A percentile compares a stretch with the other conserved stretches of the same genome.
These are phyloP conservation scores for Phytoseiulus persimilis DNA, from an alignment of 2,888 invertebrate genomes.

Conservation along the genomic window DNA sequence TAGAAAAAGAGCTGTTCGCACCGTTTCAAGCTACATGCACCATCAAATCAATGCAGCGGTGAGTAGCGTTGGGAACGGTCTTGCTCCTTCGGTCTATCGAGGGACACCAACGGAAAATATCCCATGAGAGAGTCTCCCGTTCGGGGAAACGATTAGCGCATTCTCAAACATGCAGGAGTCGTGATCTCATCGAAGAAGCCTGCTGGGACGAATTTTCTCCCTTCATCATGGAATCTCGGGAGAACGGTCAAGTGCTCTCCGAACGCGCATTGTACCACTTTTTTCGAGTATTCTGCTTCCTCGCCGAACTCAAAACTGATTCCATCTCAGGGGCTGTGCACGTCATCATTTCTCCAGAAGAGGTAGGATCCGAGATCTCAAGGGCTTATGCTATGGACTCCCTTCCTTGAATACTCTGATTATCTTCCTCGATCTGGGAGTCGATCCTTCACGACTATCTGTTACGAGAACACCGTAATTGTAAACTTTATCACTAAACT, in stretches of 20 bases:
- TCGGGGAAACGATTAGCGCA: too few species aligned
- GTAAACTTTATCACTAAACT: too few species aligned
- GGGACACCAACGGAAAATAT: too few species aligned
- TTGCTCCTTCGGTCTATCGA: background rate
- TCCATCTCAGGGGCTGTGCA: background rate
- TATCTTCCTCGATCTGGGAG: too few species aligned
- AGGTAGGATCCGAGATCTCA: background rate
- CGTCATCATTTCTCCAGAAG: background rate
- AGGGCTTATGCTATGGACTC: too few species aligned
- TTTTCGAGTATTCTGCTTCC: conserved; percentile 19
- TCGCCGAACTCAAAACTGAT: conserved; percentile 21
- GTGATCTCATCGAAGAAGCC: conserved; percentile 18
- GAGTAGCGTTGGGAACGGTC: background rate
- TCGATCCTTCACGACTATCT: too few species aligned
- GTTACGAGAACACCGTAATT: too few species aligned
- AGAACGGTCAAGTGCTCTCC: background rate
- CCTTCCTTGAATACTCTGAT: too few species aligned
- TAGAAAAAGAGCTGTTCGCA: conserved; percentile 18
- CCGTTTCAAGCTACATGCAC: conserved; percentile 14
- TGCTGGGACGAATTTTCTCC: conserved; percentile 28
- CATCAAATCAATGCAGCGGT: conserved; percentile 19
- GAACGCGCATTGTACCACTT: conserved; percentile 11
- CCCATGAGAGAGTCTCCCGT: too few species aligned
- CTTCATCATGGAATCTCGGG: background rate
- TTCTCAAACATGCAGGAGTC: background rate